These are phyloP conservation scores for Tubulanus polymorphus DNA, from an alignment of 2,888 invertebrate species.

Conservation along the genomic window DNA sequence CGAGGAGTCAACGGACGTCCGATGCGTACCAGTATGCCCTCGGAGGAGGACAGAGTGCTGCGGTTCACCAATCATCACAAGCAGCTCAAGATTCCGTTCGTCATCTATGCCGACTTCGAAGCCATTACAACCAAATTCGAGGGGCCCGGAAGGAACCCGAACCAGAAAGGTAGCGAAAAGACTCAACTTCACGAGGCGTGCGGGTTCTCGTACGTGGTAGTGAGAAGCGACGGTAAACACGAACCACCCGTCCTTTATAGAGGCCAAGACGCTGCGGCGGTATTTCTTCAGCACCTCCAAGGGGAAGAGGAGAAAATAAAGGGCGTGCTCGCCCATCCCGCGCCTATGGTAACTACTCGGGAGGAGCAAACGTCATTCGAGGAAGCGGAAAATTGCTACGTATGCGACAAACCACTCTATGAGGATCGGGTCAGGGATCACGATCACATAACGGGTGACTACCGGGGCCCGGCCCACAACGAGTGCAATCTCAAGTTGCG, in stretches of 20 bases:
- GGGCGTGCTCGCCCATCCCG: background rate
- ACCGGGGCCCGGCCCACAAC: constrained; percentile 18
- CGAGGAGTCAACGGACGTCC: constrained; percentile 8
- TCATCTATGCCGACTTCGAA: constrained; percentile 20
- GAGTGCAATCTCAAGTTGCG: constrained; percentile 16
- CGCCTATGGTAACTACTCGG: background rate
- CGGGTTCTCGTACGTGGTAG: constrained; percentile 12
- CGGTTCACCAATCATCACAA: constrained; percentile 14
- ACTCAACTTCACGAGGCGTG: constrained; percentile 10
- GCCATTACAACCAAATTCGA: constrained; percentile 10
- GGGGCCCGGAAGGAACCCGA: constrained; percentile 10
- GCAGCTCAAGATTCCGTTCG: constrained; percentile 9
- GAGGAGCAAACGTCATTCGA: background rate
- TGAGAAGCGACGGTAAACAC: constrained; percentile 8
- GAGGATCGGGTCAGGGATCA: constrained; percentile 16
- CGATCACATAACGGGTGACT: constrained; percentile 18
- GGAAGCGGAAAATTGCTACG: constrained; percentile 4
- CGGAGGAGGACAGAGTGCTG: constrained; percentile 10
- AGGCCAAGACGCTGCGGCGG: constrained; percentile 6
- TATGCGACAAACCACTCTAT: constrained; percentile 10
- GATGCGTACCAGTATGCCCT: constrained; percentile 12
- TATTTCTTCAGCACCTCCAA: constrained; percentile 5
- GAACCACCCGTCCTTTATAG: constrained; percentile 13
- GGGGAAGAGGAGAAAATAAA: constrained; percentile 9
- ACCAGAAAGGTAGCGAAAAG: constrained; percentile 12